Conservation (phyloP, 1,140 invertebrate species). For the Heliothis subflexa region DNA sequence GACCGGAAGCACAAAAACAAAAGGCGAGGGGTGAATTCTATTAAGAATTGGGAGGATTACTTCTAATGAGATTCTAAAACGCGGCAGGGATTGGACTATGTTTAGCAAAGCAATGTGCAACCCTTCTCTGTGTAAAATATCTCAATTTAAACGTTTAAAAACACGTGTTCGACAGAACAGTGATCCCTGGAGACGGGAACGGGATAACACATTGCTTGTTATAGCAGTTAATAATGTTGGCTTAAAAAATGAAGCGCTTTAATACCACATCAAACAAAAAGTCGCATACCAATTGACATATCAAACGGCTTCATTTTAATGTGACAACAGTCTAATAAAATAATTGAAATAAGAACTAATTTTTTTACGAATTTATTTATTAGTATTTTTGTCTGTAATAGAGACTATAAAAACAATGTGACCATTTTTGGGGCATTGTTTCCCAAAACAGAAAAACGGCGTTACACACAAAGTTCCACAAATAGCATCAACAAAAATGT, state of each 20-base stretch:
- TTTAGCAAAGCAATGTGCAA: constrained; percentile 77
- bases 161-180: constrained; percentile 78
- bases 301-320: not conserved
- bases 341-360: no score
- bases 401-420: no score
- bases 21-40: constrained; percentile 63
- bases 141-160: constrained; percentile 75
- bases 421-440: no score
- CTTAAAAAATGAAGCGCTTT: constrained; percentile 25
- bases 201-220: constrained; percentile 68
- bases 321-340: not conserved
- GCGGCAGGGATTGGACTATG: constrained; percentile 63
- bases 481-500: constrained; percentile 35
- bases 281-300: not conserved
- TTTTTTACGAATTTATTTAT: no score
- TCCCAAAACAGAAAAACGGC: no score
- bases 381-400: no score
- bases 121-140: constrained; percentile 80
- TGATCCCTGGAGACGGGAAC: constrained; percentile 68
- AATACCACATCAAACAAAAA: constrained; percentile 22
- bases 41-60: constrained; percentile 72
- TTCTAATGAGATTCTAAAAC: constrained; percentile 68
- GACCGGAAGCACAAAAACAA: constrained; percentile 76
- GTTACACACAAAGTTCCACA: not conserved
- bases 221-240: constrained; percentile 62